These are phyloP conservation scores for Myzus persicae DNA, from an alignment of 1,140 invertebrate species.

Conservation along the genomic window DNA sequence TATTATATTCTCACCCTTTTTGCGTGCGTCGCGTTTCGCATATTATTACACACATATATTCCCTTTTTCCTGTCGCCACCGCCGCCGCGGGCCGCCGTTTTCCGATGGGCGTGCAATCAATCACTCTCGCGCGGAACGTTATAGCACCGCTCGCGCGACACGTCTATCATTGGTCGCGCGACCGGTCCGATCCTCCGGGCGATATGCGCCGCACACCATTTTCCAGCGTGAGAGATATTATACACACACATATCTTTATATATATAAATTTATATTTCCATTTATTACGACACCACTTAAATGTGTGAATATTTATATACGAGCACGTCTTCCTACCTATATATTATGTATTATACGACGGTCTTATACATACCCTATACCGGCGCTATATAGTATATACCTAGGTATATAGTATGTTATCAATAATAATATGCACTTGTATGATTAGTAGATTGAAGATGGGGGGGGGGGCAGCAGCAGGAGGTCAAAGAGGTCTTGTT, in stretches of 20 bases:
- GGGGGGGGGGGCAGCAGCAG: not conserved
- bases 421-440: not conserved
- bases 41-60: not conserved
- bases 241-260: not conserved
- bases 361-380: too few species aligned
- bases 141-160: not conserved
- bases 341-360: too few species aligned
- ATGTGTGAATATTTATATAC: not conserved
- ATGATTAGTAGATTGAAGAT: not conserved
- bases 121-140: not conserved
- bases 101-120: slow-evolving; percentile 52
- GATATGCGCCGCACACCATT: not conserved
- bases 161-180: slow-evolving; percentile 36
- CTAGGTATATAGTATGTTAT: not conserved
- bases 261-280: too few species aligned
- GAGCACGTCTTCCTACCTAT: not conserved
- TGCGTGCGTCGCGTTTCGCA: not conserved
- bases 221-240: not conserved
- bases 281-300: slow-evolving; percentile 4
- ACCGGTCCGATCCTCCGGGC: not conserved
- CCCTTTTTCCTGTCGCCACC: slow-evolving; percentile 31
- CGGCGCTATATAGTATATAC: not conserved
- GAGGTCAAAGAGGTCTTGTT: not conserved
- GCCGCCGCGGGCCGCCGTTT: slow-evolving; percentile 15
- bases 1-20: slow-evolving; percentile 8